Percentiles rank a stretch among this genome's conserved stretches.
Evolutionary conservation across 2,113 vertebrate species (phyloP).

Genomic region (Marmota flaviventris): DNA sequence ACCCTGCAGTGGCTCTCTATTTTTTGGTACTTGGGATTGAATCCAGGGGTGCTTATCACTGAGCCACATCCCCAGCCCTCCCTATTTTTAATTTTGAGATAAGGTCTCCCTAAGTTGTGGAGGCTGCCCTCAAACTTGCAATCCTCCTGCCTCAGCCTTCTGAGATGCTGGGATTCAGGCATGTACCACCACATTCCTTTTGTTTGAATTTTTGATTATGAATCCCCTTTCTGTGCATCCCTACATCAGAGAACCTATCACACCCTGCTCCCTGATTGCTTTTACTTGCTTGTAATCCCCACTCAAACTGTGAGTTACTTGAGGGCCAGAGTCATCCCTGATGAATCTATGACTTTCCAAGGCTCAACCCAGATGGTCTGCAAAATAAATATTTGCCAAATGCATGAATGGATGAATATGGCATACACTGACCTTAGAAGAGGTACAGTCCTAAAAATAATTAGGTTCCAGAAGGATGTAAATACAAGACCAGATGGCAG

Average conservation of each 20-base stretch:
- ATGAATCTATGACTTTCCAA: conserved; percentile 56
- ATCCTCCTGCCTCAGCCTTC: too few species aligned
- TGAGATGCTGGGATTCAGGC: too few species aligned
- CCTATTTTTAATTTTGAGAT: too few species aligned
- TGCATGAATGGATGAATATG: conserved; percentile 57
- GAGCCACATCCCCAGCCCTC: too few species aligned
- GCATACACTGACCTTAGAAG: conserved; percentile 61
- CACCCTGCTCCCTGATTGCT: not conserved
- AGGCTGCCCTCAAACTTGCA: too few species aligned
- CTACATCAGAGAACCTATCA: not conserved
- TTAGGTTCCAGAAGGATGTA: conserved; percentile 67
- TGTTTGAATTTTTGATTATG: not conserved
- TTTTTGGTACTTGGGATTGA: too few species aligned
- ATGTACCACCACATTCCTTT: too few species aligned
- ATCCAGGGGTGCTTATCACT: too few species aligned
- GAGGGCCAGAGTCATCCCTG: not conserved
- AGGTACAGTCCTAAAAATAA: conserved; percentile 73
- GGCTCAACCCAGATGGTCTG: not conserved
- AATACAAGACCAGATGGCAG: conserved; percentile 76
- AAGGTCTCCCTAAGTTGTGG: too few species aligned
- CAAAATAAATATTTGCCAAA: conserved; percentile 71
- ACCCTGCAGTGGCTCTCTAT: not conserved
- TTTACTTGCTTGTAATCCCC: not conserved
- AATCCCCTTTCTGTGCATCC: not conserved
- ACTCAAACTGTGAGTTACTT: not conserved